Percentiles rank a stretch among this genome's conserved stretches.
Conservation (phyloP, 2,797 vertebrate species). For the Pseudochirops cupreus region DNA sequence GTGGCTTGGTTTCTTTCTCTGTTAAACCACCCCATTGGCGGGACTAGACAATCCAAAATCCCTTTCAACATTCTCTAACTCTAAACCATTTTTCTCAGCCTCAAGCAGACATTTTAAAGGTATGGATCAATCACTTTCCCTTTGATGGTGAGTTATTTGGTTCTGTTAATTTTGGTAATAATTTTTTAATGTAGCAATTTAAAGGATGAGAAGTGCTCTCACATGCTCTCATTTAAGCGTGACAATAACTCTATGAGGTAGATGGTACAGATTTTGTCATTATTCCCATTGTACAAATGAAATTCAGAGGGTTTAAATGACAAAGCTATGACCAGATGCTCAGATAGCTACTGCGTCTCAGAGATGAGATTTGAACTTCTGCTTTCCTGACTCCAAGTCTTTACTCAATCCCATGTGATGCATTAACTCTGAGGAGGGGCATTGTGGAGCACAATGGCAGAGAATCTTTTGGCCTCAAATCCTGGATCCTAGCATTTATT, state of each 20-base stretch:
- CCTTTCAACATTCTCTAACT: neutral
- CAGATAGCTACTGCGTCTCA: neutral
- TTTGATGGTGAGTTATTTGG: neutral
- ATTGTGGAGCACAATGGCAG: neutral
- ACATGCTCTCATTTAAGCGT: conserved; percentile 12
- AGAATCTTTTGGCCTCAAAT: neutral
- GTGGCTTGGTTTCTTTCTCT: neutral
- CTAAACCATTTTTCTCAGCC: neutral
- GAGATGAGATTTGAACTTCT: neutral
- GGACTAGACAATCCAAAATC: neutral
- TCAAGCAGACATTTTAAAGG: neutral
- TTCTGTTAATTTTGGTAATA: neutral
- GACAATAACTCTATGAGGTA: conserved; percentile 3
- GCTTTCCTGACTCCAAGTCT: neutral
- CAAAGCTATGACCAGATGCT: neutral
- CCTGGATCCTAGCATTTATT: neutral
- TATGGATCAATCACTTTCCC: neutral
- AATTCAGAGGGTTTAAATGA: neutral
- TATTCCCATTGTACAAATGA: neutral
- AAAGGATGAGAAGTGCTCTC: neutral
- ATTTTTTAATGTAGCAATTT: neutral
- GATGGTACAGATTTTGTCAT: neutral
- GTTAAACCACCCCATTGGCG: neutral
- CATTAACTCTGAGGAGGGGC: neutral
- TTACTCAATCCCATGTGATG: neutral